Evolutionary conservation across 2,797 vertebrate species (phyloP), one percentile per base, ranked within the genome.

Genomic region (Spondyliosoma cantharus): DNA sequence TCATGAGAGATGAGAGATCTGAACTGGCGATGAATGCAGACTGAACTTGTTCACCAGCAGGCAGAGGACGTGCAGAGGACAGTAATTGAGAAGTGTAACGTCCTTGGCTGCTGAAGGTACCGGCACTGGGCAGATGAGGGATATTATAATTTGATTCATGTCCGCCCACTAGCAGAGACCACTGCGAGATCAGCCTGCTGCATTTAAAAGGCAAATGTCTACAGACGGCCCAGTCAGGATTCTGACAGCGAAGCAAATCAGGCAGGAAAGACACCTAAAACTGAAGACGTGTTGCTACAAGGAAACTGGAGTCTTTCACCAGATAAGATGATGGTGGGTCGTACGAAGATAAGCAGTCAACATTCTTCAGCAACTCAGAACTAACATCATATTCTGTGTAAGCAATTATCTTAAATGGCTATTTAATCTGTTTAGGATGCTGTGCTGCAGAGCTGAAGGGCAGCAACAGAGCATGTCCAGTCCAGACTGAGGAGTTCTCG

Each of bases 111-210:
- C 74, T 84, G 83, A 76, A 17, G 80, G 66, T 60, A 45, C 73
- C 62, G 46, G 70, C 86, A 77, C 78, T 85, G 66, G 24, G 62
- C 85, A 84, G 78, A 92, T 78, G 84, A 87, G 74, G 62, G 80
- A 76, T 82, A 84, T 91, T 80, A 84, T 82, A 76, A 87, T 85
- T 82, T 84, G 82, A 91, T 79, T 89, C 81, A 86, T 85, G 78
- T 66, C 62, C 16, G 19, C 64, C 65, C 78, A 87, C 68, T 25
- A 19, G 69, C 78, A 75, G 67, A 81, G 75, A 79, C 46, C 57
- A 66, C 69, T 77, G 78, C 12, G 14, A 83, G 72, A 90, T 84
- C 57, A 64, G 85, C 27, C n/a, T n/a, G 54, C 42, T 42, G 60
- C 60, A 76, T 90, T 78, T 81, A 29, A 81, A 82, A 84, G 58